Conservation (phyloP, 2,888 invertebrate species). For the Ecliptopera silaceata region DNA sequence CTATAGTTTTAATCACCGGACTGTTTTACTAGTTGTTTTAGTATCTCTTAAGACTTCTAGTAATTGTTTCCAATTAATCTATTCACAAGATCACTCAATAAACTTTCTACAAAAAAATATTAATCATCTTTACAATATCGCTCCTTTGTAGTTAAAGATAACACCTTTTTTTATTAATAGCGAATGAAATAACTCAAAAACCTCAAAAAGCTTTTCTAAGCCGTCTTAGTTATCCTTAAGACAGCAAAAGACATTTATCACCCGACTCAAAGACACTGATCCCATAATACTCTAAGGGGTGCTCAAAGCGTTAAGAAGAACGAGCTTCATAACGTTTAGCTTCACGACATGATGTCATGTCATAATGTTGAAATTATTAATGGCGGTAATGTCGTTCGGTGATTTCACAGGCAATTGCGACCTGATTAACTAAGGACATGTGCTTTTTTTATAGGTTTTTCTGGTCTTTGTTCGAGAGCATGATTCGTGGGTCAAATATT, state of each 20-base stretch:
- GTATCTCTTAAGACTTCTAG: no score
- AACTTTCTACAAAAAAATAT: no score
- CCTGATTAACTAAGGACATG: slow-evolving; percentile 43
- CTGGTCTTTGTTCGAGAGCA: no score
- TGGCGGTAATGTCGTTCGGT: slow-evolving; percentile 54
- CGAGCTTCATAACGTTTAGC: slow-evolving; percentile 58
- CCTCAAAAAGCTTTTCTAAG: slow-evolving; percentile 20
- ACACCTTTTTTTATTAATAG: no score
- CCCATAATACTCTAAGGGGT: slow-evolving; percentile 52
- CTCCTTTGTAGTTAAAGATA: no score
- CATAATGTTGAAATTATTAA: slow-evolving; percentile 64
- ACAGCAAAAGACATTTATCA: slow-evolving; percentile 55
- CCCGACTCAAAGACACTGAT: slow-evolving; percentile 58
- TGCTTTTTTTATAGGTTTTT: no score
- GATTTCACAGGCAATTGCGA: slow-evolving; percentile 56
- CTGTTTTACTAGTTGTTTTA: no score
- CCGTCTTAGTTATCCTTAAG: slow-evolving; percentile 28
- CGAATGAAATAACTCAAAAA: slow-evolving; percentile 3
- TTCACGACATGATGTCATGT: slow-evolving; percentile 46
- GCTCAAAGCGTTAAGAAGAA: slow-evolving; percentile 48
- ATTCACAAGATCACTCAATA: no score
- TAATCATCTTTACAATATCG: no score
- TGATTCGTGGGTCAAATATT: no score
- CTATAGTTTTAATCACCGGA: no score
- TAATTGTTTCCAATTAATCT: no score